Evolutionary conservation across 2,113 vertebrate genomes (phyloP).

Genomic region (Marcusenius ussheri): DNA sequence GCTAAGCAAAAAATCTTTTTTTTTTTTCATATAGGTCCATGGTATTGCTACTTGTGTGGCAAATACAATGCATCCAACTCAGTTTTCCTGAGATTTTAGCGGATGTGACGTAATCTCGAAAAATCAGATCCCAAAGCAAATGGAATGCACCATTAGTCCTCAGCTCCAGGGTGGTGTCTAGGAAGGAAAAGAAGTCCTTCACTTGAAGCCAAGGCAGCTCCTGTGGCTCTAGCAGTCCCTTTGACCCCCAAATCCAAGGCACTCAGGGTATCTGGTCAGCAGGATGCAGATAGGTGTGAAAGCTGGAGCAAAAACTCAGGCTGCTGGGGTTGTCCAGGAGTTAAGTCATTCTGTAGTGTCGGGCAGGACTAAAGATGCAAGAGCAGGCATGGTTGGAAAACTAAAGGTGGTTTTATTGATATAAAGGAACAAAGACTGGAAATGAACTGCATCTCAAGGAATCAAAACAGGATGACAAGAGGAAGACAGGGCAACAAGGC

Average conservation of each 20-base stretch:
- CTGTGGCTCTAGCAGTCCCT: neutral
- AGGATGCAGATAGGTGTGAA: neutral
- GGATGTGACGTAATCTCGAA: too few relatives aligned
- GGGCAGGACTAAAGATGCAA: neutral
- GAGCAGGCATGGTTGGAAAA: neutral
- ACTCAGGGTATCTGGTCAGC: neutral
- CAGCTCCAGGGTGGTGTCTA: neutral
- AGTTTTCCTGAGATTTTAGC: too few relatives aligned
- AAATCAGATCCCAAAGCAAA: too few relatives aligned
- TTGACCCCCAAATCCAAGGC: neutral
- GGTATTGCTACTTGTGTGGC: too few relatives aligned
- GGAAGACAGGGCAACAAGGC: neutral
- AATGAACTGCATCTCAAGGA: neutral
- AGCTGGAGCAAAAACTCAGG: neutral
- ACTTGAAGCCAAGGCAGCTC: neutral
- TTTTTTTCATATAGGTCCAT: too few relatives aligned
- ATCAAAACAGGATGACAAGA: neutral
- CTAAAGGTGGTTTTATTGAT: neutral
- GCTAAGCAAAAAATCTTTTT: too few relatives aligned
- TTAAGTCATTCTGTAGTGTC: neutral
- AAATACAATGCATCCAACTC: too few relatives aligned
- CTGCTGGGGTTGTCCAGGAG: neutral
- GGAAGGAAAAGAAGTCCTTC: neutral
- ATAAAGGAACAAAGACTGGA: neutral
- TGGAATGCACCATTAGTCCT: neutral